Evolutionary conservation across 1,140 invertebrate genomes (phyloP), one percentile per base, ranked within the genome.

Genomic region (Drosophila carrolli): DNA sequence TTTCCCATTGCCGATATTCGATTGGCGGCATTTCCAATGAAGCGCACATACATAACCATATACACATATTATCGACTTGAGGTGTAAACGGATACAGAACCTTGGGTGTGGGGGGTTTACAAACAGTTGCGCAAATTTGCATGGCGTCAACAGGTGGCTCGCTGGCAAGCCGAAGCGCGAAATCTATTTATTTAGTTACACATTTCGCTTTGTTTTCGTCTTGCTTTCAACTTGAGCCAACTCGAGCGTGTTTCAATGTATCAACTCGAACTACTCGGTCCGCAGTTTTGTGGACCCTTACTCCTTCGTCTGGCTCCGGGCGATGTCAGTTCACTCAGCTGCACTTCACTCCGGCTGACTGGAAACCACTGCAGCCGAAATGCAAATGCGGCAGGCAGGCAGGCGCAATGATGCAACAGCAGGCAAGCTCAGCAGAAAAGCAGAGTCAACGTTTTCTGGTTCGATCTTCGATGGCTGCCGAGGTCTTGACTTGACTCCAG

Each of bases 131-230:
- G 79, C 83, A 86, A 86, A 86, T 86, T 88, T 86, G 57, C 75
- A 88, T 81, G 75, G 66, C 82, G 62, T 68, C 82, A 82, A 86
- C 83, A 86, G 79, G 84, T 86, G 83, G 72, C 78, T 65, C 63
- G 68, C 79, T 85, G 60, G 53, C 48, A 72, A 71, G 57, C 47
- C 53, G 55, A 56, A 70, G 75, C 83, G 63, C 44, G 44, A 79
- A 80, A 83, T 88, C 79, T 86, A 86, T 86, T 86, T 86, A 77
- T 86, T 86, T 73, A 73, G 71, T 81, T 81, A 78, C 75, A 86
- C 65, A 78, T 78, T 81, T 73, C 50, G 68, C 50, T 50, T 41
- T 68, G 70, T 57, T 61, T 62, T 59, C 51, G 38, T 44, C 70
- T 67, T 56, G 71, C 54, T 57, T 63, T 74, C 70, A 70, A 63